These are phyloP conservation scores for Dendroctonus valens DNA, from an alignment of 1,140 invertebrate species.

Conservation along the genomic window DNA sequence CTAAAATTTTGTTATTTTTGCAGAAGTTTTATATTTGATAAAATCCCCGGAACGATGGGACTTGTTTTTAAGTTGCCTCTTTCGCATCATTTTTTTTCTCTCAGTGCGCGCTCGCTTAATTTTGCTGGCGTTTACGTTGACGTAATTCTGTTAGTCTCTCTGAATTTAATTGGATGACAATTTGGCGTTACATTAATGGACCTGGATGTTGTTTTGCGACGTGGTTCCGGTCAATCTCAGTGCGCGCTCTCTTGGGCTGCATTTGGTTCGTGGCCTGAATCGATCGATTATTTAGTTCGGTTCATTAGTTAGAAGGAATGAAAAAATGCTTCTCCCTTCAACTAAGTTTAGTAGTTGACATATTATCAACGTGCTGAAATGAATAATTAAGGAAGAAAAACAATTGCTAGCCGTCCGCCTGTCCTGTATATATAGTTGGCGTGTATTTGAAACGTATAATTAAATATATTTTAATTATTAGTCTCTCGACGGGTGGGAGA, in stretches of 20 bases:
- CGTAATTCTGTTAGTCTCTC: slow-evolving; percentile 25
- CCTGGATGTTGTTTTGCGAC: slow-evolving; percentile 2
- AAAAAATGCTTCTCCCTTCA: too few species aligned
- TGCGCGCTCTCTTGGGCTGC: too few species aligned
- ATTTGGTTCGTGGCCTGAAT: too few species aligned
- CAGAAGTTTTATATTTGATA: slow-evolving; percentile 33
- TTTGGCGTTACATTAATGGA: slow-evolving; percentile 8
- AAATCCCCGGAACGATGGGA: slow-evolving; percentile 25
- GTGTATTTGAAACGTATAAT: slow-evolving; percentile 12
- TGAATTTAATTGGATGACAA: slow-evolving; percentile 24
- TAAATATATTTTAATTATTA: slow-evolving; percentile 15
- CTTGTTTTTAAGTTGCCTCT: slow-evolving; percentile 21
- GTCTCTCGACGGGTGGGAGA: too few species aligned
- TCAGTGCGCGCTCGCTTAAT: slow-evolving; percentile 15
- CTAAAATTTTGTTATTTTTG: slow-evolving; percentile 30
- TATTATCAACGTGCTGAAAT: too few species aligned
- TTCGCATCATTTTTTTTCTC: slow-evolving; percentile 4
- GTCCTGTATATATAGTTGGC: neutral
- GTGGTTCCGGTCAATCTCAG: too few species aligned
- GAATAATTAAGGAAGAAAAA: too few species aligned
- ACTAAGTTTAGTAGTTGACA: too few species aligned
- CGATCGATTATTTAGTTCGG: too few species aligned
- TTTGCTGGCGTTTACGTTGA: slow-evolving; percentile 22
- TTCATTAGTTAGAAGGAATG: too few species aligned
- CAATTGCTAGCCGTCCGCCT: too few species aligned